Evolutionary conservation across 2,888 invertebrate genomes (phyloP).

Genomic region (Lingula anatina): DNA sequence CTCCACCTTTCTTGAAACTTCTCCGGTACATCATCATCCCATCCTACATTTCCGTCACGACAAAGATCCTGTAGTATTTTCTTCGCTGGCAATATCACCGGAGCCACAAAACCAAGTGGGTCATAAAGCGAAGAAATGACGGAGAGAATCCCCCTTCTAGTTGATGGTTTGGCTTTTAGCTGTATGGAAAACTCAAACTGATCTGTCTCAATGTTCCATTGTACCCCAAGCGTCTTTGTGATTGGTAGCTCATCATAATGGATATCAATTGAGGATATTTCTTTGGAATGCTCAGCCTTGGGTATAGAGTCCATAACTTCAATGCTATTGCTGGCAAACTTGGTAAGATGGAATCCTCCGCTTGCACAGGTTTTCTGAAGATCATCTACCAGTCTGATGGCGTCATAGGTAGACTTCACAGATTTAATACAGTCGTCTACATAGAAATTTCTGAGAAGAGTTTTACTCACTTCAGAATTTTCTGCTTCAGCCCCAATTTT

Average conservation of each 20-base stretch:
- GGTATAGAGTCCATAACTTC: neutral
- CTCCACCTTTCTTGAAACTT: neutral
- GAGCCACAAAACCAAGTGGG: slow-evolving; percentile 6
- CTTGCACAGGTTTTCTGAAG: neutral
- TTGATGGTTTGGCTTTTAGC: slow-evolving; percentile 1
- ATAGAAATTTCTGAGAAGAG: slow-evolving; percentile 4
- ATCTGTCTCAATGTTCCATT: slow-evolving; percentile 2
- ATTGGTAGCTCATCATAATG: neutral
- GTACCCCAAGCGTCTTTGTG: slow-evolving; percentile 2
- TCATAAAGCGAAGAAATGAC: slow-evolving; percentile 1
- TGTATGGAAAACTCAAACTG: neutral
- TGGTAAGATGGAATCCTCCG: neutral
- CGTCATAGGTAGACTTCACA: neutral
- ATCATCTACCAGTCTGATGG: neutral
- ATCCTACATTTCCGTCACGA: neutral
- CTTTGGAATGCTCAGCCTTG: neutral
- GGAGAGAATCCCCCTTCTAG: slow-evolving; percentile 2
- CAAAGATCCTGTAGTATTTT: slow-evolving; percentile 5
- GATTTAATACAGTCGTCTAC: slow-evolving; percentile 7
- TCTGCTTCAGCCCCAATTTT: neutral
- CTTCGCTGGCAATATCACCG: slow-evolving; percentile 3
- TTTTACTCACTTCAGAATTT: neutral
- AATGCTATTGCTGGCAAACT: neutral
- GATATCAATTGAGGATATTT: neutral
- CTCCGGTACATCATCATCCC: slow-evolving; percentile 3